phyloP scores from a whole-genome alignment of 2,113 vertebrate genomes.

The Sinocyclocheilus rhinocerous region DNA sequence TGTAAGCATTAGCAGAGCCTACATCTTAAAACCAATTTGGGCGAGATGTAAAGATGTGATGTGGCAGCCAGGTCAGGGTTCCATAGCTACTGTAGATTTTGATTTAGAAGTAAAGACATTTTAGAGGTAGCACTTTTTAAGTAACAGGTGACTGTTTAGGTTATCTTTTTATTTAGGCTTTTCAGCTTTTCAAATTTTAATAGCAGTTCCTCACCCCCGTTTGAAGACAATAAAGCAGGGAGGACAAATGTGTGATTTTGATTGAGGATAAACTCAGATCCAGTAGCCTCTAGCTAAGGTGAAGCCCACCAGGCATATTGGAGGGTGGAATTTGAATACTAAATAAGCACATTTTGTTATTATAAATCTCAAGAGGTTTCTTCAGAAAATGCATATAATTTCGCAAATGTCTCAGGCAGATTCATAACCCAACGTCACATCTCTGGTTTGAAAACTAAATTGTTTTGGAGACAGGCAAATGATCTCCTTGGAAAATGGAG shows the following conservation, averaged over 20 bases:
- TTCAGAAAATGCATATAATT: constrained; percentile 1
- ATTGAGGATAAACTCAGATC: neutral
- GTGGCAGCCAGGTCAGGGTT: neutral
- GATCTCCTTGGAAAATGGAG: constrained; percentile 3
- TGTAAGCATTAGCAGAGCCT: neutral
- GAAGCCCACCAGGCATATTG: neutral
- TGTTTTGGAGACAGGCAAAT: constrained; percentile 18
- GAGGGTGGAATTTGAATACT: neutral
- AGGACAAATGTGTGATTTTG: neutral
- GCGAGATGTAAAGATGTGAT: neutral
- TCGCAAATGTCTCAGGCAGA: constrained; percentile 21
- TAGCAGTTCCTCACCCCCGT: neutral
- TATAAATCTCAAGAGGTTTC: neutral
- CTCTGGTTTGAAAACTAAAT: constrained; percentile 31
- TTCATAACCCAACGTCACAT: constrained; percentile 15
- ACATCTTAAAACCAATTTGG: neutral
- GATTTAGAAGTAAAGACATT: neutral
- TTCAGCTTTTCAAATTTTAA: too few relatives aligned
- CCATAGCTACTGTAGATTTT: neutral
- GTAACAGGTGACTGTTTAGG: neutral
- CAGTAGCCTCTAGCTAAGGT: neutral
- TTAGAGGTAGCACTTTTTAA: neutral
- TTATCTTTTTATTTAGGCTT: too few relatives aligned
- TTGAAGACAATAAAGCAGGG: neutral
- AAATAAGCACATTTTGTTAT: neutral